phyloP scores from a whole-genome alignment of 2,888 invertebrate genomes.

The Melinaea marsaeus region DNA sequence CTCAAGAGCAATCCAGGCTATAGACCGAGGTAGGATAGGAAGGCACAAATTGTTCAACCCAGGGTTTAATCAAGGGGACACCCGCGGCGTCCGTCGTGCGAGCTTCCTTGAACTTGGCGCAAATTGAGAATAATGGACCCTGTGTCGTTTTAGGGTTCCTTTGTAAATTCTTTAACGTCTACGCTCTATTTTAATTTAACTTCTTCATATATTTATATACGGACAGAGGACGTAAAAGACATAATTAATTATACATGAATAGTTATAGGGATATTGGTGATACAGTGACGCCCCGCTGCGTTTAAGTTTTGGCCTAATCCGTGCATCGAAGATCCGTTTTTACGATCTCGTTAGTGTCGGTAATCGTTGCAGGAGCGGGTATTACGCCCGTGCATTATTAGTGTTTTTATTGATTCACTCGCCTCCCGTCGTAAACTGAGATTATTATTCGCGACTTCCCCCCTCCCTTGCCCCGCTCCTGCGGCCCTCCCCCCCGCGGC shows the following conservation, averaged over 20 bases:
- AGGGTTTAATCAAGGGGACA: slow-evolving; percentile 76
- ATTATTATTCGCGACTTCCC: slow-evolving; percentile 74
- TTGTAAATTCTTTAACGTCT: slow-evolving; percentile 11
- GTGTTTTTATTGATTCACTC: slow-evolving; percentile 79
- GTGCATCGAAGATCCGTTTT: slow-evolving; percentile 73
- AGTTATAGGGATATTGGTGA: slow-evolving; percentile 10
- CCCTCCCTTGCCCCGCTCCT: slow-evolving; percentile 39
- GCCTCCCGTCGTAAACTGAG: slow-evolving; percentile 77
- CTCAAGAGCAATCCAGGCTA: slow-evolving; percentile 51
- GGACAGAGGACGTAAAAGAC: no score
- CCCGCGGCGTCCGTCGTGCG: slow-evolving; percentile 64
- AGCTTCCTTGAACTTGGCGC: slow-evolving; percentile 62
- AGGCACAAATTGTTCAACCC: slow-evolving; percentile 70
- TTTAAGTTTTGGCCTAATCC: slow-evolving; percentile 54
- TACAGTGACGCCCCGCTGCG: slow-evolving; percentile 27
- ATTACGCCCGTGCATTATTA: slow-evolving; percentile 77
- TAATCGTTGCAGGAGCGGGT: slow-evolving; percentile 74
- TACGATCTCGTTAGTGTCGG: slow-evolving; percentile 76
- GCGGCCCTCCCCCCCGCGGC: slow-evolving; percentile 39
- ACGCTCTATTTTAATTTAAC: not conserved
- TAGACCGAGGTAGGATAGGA: slow-evolving; percentile 43
- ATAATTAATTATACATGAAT: no score
- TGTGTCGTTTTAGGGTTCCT: slow-evolving; percentile 57
- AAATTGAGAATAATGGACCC: slow-evolving; percentile 76
- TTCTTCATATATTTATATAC: no score